Conservation (phyloP, 2,797 vertebrate genomes). For the Oreonectes daqikongensis region DNA sequence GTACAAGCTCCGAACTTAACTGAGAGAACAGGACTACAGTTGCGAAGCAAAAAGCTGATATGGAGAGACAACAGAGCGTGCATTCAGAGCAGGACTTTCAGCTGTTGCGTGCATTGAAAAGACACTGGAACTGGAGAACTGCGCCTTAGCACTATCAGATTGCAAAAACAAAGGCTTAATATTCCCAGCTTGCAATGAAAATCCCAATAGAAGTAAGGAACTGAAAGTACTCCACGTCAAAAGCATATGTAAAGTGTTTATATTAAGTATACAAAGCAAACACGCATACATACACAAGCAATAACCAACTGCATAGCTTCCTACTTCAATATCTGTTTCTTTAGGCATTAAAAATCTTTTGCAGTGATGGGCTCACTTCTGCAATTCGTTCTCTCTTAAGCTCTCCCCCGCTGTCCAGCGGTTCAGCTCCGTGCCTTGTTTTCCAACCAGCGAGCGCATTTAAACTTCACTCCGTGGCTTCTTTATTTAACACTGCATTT, state of each 20-base stretch:
- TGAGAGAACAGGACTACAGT: slow-evolving; percentile 23
- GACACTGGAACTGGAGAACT: slow-evolving; percentile 27
- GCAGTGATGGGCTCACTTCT: slow-evolving; percentile 9
- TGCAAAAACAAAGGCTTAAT: slow-evolving; percentile 12
- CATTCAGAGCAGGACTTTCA: slow-evolving; percentile 16
- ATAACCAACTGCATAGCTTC: slow-evolving; percentile 4
- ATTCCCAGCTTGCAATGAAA: neutral
- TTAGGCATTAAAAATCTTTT: neutral
- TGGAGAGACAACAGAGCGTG: slow-evolving; percentile 22
- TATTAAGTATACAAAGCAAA: neutral
- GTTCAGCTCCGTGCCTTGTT: slow-evolving; percentile 20
- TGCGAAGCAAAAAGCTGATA: slow-evolving; percentile 3
- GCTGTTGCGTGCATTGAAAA: slow-evolving; percentile 33
- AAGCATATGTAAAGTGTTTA: neutral
- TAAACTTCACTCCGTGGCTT: slow-evolving; percentile 38
- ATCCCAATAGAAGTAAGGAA: neutral
- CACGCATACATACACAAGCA: neutral
- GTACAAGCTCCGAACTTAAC: slow-evolving; percentile 39
- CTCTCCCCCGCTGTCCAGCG: neutral
- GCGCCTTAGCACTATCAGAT: slow-evolving; percentile 30
- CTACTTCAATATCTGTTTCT: slow-evolving; percentile 25
- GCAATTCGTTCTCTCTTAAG: neutral
- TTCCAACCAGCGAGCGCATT: slow-evolving; percentile 39
- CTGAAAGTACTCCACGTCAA: neutral
- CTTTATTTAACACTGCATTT: slow-evolving; percentile 44